Evolutionary conservation across 2,888 invertebrate genomes (phyloP), one percentile per base, ranked within the genome.

Genomic region (Ornithoptera priamus): DNA sequence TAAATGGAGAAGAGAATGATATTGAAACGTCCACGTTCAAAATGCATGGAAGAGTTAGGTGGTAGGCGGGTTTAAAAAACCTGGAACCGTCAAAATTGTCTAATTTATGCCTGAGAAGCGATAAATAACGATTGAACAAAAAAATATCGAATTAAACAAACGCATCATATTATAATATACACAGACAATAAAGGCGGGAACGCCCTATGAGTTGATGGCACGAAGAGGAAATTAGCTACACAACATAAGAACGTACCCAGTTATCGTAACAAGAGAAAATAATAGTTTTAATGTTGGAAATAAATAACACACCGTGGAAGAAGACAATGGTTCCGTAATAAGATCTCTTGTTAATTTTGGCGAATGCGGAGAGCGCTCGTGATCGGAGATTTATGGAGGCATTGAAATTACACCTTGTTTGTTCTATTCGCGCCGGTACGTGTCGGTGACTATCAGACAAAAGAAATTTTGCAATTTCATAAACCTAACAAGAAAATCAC

Each of bases 311-410:
- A 78, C 78, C 80, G 83, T 78, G 84, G 82, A 84, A 81, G 85
- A 87, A 90, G 85, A 92, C 91, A 92, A 92, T 91, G 87, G 84
- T 87, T 78, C 77, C 77, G 89, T 90, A 89, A 90, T 86, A 83
- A 88, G 88, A 90, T 88, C 85, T 86, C 81, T 81, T 86, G 87
- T 88, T 88, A 89, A 90, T 91, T 88, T 88, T 87, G 82, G 86
- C 81, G 84, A 88, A 86, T 87, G 85, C 82, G 84, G 81, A 82
- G 81, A 82, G 80, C 75, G 78, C 77, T 81, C 80, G 80, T 74
- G 84, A 84, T 84, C 80, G 73, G 76, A 83, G 86, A 92, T 91
- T 92, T 90, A 91, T 88, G 84, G 78, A 81, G 81, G 83, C 84
- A 86, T 88, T 86, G 83, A 87, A 87, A 87, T 85, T 86, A 86